Evolutionary conservation across 2,113 vertebrate genomes (phyloP).

Genomic region (Lampris incognitus): DNA sequence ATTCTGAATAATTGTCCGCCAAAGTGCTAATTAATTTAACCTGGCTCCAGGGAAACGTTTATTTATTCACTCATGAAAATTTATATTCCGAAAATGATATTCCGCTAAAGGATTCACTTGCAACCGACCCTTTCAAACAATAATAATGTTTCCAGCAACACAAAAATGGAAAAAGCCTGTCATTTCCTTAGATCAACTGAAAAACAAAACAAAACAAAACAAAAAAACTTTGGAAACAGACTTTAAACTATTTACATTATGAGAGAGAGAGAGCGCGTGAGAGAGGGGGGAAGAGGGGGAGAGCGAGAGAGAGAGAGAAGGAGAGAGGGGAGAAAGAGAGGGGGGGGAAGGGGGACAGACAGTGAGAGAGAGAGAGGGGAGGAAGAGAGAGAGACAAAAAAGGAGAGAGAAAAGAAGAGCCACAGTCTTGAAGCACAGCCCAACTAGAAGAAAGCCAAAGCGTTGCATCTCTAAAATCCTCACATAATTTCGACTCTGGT

Average conservation of each 20-base stretch:
- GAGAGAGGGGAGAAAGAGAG: background rate
- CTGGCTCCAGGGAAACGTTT: slow-evolving; percentile 41
- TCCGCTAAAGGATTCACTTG: slow-evolving; percentile 73
- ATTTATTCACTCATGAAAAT: slow-evolving; percentile 38
- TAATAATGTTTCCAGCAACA: slow-evolving; percentile 65
- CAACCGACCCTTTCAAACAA: slow-evolving; percentile 73
- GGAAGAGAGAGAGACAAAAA: background rate
- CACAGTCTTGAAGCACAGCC: slow-evolving; percentile 34
- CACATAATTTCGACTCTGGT: slow-evolving; percentile 67
- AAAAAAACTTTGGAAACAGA: slow-evolving; percentile 25
- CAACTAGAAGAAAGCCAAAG: slow-evolving; percentile 52
- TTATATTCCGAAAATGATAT: slow-evolving; percentile 67
- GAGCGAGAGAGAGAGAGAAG: background rate
- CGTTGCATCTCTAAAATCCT: slow-evolving; percentile 50
- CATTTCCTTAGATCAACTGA: slow-evolving; percentile 68
- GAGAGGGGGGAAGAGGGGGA: too few species aligned
- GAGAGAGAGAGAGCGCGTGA: background rate
- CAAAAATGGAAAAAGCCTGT: slow-evolving; percentile 59
- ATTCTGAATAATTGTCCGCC: slow-evolving; percentile 44
- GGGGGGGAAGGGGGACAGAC: too few species aligned
- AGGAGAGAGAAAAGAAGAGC: slow-evolving; percentile 40
- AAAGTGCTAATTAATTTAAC: slow-evolving; percentile 60
- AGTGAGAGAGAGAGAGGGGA: background rate
- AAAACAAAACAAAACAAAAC: background rate
- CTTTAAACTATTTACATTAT: slow-evolving; percentile 24